phyloP scores from a whole-genome alignment of 2,113 vertebrate genomes.

The Cynocephalus volans region DNA sequence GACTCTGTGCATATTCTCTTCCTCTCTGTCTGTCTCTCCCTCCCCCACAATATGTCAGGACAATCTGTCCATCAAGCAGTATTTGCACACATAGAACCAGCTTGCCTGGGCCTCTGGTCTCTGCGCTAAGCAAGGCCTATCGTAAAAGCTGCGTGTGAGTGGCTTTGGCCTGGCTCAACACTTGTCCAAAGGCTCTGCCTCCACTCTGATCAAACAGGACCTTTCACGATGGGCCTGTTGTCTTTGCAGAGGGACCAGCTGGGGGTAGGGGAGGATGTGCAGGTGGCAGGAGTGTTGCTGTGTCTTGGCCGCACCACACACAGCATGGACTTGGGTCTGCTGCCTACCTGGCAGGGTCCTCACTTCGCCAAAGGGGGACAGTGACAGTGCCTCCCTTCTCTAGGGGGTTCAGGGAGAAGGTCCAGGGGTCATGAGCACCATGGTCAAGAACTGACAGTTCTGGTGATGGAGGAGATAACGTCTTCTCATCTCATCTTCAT shows the following conservation, averaged over 20 bases:
- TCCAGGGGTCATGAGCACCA: not conserved
- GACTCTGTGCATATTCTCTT: not conserved
- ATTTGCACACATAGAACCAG: not conserved
- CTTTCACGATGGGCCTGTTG: rapidly evolving
- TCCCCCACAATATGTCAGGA: not conserved
- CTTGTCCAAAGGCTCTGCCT: not conserved
- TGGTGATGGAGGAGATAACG: not conserved
- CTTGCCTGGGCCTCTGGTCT: not conserved
- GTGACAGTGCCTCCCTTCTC: not conserved
- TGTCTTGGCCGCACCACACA: rapidly evolving
- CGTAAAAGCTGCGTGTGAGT: not conserved
- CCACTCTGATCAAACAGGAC: not conserved
- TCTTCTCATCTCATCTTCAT: not conserved
- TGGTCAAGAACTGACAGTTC: not conserved
- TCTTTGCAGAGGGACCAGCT: not conserved
- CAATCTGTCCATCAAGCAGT: not conserved
- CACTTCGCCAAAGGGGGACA: no score
- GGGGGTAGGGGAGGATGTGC: rapidly evolving
- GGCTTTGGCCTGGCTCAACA: rapidly evolving
- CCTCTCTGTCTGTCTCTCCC: not conserved
- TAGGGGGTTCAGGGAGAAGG: not conserved
- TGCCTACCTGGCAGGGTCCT: not conserved
- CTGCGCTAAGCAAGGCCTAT: not conserved
- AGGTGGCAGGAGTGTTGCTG: not conserved
- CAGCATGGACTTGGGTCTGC: not conserved